These are phyloP conservation scores for Enoplosus armatus DNA, from an alignment of 2,797 vertebrate genomes.

Conservation along the genomic window DNA sequence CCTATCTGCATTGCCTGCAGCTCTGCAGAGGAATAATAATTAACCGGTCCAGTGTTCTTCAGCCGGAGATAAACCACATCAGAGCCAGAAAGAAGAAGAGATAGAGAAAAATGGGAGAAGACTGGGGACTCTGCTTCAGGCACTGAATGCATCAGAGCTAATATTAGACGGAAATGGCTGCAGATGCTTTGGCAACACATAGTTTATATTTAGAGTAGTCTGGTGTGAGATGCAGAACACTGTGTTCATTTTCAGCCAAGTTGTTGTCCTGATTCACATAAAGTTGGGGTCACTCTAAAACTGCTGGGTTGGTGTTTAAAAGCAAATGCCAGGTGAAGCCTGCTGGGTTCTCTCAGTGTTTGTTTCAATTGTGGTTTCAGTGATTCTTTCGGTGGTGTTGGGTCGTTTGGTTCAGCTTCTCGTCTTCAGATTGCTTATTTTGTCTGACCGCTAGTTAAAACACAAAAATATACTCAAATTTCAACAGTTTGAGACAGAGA, in stretches of 20 bases:
- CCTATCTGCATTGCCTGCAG: constrained; percentile 57
- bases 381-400: not conserved
- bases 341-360: not conserved
- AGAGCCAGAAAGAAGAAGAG: constrained; percentile 14
- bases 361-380: constrained; percentile 20
- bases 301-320: not conserved
- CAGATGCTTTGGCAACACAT: constrained; percentile 29
- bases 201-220: constrained; percentile 42
- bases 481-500: not conserved
- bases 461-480: too few relatives aligned
- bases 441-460: not conserved
- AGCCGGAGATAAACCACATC: constrained; percentile 43
- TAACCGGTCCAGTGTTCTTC: constrained; percentile 36
- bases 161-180: constrained; percentile 38
- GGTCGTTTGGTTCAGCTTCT: not conserved
- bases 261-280: constrained; percentile 8
- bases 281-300: constrained; percentile 1
- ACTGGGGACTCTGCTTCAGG: constrained; percentile 26
- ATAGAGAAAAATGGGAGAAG: constrained; percentile 1
- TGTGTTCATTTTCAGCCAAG: constrained; percentile 8
- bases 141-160: constrained; percentile 17
- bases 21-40: constrained; percentile 53
- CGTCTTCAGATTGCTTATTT: not conserved
- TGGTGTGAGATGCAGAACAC: constrained; percentile 33
- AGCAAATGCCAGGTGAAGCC: not conserved